Percentiles rank a stretch among this genome's conserved stretches.
phyloP scores from a whole-genome alignment of 2,113 vertebrate genomes.

The Cochlearius cochlearius region DNA sequence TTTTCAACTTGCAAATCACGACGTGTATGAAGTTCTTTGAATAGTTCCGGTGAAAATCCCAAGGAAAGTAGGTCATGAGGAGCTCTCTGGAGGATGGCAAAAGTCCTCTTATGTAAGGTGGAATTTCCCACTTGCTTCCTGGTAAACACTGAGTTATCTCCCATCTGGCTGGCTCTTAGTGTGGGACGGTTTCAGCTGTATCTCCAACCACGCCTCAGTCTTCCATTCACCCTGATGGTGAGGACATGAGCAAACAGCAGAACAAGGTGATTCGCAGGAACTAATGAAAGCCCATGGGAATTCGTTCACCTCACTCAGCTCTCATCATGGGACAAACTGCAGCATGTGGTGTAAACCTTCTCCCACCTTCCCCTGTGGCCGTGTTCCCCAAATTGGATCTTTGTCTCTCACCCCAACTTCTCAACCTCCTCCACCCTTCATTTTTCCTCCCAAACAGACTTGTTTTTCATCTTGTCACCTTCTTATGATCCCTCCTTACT shows the following conservation, averaged over 20 bases:
- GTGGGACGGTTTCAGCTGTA: background rate
- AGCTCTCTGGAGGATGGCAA: background rate
- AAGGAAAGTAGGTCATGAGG: background rate
- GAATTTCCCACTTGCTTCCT: background rate
- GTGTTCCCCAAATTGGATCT: background rate
- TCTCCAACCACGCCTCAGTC: background rate
- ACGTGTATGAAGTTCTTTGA: background rate
- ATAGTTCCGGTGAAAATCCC: background rate
- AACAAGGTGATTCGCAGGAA: background rate
- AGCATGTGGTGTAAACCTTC: background rate
- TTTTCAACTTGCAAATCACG: background rate
- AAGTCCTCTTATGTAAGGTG: background rate
- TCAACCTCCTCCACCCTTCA: background rate
- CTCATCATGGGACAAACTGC: background rate
- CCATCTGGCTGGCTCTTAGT: background rate
- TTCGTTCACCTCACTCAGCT: background rate
- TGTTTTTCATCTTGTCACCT: background rate
- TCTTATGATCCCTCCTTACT: background rate
- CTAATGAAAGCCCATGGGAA: background rate
- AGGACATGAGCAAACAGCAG: background rate
- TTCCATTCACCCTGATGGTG: background rate
- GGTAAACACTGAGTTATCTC: background rate
- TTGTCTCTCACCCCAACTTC: background rate
- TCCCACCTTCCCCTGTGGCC: background rate
- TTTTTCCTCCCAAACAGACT: background rate